A percentile compares a stretch with the other conserved stretches of the same genome.
These are phyloP conservation scores for Volucella inanis DNA, from an alignment of 2,888 invertebrate species.

Conservation along the genomic window DNA sequence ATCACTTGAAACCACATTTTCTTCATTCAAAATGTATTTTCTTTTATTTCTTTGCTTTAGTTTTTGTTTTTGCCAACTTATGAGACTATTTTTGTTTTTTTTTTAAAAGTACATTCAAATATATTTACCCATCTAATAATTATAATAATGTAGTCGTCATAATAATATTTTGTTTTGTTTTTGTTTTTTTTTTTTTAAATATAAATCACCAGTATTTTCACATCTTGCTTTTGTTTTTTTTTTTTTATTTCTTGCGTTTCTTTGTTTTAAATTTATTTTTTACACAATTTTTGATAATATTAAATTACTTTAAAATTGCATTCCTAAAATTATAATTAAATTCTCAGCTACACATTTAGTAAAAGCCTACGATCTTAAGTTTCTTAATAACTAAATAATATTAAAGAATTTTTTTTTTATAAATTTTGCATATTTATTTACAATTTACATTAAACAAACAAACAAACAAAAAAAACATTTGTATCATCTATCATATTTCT, in stretches of 20 bases:
- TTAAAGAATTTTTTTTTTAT: neutral
- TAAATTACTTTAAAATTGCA: conserved; percentile 25
- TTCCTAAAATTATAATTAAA: conserved; percentile 1
- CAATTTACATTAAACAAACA: conserved; percentile 44
- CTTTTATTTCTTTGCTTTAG: conserved; percentile 24
- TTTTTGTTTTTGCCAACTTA: conserved; percentile 28
- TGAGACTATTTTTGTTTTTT: conserved; percentile 28
- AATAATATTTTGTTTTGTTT: neutral
- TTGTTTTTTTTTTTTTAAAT: conserved; percentile 24
- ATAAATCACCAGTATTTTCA: conserved; percentile 67
- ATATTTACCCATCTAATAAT: conserved; percentile 24
- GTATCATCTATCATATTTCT: too few species aligned
- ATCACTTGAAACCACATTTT: neutral
- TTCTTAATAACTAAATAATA: conserved; percentile 19
- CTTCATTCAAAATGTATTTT: conserved; percentile 66
- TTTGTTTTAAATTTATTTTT: neutral
- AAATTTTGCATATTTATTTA: conserved; percentile 21
- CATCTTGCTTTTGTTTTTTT: conserved; percentile 32
- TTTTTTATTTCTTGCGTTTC: neutral
- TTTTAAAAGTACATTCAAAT: conserved; percentile 7
- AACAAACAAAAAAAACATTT: too few species aligned
- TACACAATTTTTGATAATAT: conserved; percentile 35
- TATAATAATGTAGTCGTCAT: conserved; percentile 27
- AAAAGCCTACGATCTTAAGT: conserved; percentile 28
- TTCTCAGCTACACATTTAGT: conserved; percentile 41